Evolutionary conservation across 1,140 invertebrate genomes (phyloP).

Genomic region (Hyles euphorbiae): DNA sequence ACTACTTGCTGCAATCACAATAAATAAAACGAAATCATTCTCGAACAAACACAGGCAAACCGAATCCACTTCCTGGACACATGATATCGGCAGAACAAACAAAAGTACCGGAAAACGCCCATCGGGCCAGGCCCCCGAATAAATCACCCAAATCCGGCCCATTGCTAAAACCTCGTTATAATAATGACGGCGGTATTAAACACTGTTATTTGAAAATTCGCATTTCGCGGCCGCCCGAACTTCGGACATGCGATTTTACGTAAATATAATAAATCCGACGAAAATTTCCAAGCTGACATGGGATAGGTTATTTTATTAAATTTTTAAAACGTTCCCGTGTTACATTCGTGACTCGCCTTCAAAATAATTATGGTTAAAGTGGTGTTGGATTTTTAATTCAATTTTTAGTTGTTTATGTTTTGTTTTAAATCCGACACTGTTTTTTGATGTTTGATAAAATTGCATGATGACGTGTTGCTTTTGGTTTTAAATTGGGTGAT

Average conservation of each 20-base stretch:
- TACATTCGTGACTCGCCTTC: too few species aligned
- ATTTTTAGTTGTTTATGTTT: not conserved
- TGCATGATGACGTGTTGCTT: too few species aligned
- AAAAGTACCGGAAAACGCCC: too few species aligned
- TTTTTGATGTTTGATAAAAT: too few species aligned
- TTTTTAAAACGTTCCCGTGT: too few species aligned
- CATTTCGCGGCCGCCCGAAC: conserved; percentile 27
- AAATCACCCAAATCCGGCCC: conserved; percentile 8
- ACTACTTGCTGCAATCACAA: not conserved
- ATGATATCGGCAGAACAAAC: too few species aligned
- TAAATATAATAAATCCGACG: conserved; percentile 18
- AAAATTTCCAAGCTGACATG: not conserved
- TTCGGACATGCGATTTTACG: conserved; percentile 35
- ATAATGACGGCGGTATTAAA: conserved; percentile 34
- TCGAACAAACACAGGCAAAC: not conserved
- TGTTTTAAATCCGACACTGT: too few species aligned
- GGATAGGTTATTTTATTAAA: too few species aligned
- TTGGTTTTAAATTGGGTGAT: too few species aligned
- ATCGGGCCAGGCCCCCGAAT: not conserved
- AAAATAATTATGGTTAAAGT: too few species aligned
- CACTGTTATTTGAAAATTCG: conserved; percentile 34
- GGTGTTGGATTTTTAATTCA: not conserved
- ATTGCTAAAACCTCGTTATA: conserved; percentile 27
- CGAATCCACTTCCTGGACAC: too few species aligned
- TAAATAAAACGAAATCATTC: not conserved